phyloP scores from a whole-genome alignment of 2,797 vertebrate species.

The Neosilurus hyrtlii region DNA sequence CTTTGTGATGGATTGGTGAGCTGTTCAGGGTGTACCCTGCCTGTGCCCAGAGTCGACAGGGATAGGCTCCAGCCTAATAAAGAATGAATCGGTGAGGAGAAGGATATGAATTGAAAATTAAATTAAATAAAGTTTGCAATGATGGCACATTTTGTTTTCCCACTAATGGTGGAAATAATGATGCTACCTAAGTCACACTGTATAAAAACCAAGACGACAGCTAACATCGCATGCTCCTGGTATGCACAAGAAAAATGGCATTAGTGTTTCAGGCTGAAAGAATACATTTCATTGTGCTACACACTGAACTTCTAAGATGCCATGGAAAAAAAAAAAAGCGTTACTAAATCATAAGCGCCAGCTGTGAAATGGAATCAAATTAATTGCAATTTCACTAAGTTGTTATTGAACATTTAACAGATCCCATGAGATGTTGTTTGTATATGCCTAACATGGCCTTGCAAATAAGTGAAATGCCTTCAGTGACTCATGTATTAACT shows the following conservation, averaged over 20 bases:
- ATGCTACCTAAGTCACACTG: background rate
- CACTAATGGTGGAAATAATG: background rate
- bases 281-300: background rate
- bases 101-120: no score
- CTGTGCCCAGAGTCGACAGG: no score
- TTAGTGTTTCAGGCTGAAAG: background rate
- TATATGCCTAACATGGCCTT: slow-evolving; percentile 64
- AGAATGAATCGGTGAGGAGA: no score
- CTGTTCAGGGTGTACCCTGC: no score
- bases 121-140: no score
- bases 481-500: slow-evolving; percentile 59
- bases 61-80: no score
- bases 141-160: background rate
- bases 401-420: slow-evolving; percentile 78
- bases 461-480: slow-evolving; percentile 56
- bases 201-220: background rate
- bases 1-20: no score
- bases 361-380: slow-evolving; percentile 74
- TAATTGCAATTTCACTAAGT: slow-evolving; percentile 77
- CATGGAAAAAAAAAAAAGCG: background rate
- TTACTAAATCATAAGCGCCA: slow-evolving; percentile 53
- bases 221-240: background rate
- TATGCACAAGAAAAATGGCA: background rate
- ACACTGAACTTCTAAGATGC: background rate
- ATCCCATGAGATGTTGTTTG: slow-evolving; percentile 66